Percentiles rank a stretch among this genome's conserved stretches.
Conservation (phyloP, 2,888 invertebrate species). For the Byasa hedistus region DNA sequence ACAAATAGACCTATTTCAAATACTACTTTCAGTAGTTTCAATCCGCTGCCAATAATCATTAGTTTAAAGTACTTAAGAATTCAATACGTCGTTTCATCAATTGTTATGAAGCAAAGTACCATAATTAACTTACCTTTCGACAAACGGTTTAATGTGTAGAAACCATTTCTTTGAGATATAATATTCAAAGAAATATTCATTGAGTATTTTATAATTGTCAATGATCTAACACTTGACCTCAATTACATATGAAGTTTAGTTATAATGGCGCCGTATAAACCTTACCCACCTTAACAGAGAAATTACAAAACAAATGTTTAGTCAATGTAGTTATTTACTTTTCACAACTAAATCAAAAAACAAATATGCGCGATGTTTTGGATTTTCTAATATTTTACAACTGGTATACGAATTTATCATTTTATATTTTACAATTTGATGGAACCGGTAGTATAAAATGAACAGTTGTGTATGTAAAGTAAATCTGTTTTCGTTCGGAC, state of each 20-base stretch:
- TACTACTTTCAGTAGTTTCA: conserved; percentile 40
- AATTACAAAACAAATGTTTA: too few species aligned
- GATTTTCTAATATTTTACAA: neutral
- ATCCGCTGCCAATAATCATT: conserved; percentile 33
- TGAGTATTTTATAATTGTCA: neutral
- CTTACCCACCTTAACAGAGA: too few species aligned
- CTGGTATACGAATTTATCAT: too few species aligned
- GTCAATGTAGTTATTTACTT: too few species aligned
- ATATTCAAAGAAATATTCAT: neutral
- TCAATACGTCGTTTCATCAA: neutral
- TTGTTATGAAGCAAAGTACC: neutral
- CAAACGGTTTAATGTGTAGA: neutral
- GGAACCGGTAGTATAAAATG: neutral
- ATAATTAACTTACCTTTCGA: neutral
- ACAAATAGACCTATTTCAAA: conserved; percentile 58
- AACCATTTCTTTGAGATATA: neutral
- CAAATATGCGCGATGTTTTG: too few species aligned
- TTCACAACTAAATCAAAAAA: too few species aligned
- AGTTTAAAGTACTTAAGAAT: neutral
- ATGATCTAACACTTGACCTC: neutral
- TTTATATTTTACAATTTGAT: neutral
- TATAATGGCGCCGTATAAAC: neutral
- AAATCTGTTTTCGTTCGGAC: neutral
- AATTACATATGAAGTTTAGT: neutral
- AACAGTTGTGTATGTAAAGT: neutral